These are phyloP conservation scores for Mesodorylaimus sp. DNA, from an alignment of 2,888 invertebrate genomes.

Conservation along the genomic window DNA sequence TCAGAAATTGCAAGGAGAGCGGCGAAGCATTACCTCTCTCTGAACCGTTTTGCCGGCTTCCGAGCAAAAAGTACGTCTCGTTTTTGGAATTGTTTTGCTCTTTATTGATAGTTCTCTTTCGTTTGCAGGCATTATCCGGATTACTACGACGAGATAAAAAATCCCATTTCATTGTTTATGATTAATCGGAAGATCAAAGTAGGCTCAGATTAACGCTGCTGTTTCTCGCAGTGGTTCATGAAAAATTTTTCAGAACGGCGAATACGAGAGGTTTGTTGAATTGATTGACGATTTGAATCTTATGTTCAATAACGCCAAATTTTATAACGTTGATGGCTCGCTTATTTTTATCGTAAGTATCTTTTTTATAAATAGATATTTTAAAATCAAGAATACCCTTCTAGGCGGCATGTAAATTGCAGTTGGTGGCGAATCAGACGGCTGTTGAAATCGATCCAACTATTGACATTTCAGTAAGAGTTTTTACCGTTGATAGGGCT, in stretches of 20 bases:
- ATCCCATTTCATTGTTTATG: slow-evolving; percentile 79
- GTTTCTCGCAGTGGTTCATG: too few species aligned
- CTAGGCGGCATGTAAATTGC: slow-evolving; percentile 57
- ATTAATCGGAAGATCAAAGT: slow-evolving; percentile 44
- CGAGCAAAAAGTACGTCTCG: slow-evolving; percentile 42
- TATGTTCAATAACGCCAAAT: slow-evolving; percentile 89
- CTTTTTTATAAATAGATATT: slow-evolving; percentile 8
- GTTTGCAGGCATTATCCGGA: slow-evolving; percentile 54
- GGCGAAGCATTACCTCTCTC: slow-evolving; percentile 46
- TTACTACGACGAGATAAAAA: slow-evolving; percentile 88
- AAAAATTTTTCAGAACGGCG: slow-evolving; percentile 13
- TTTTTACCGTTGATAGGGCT: not conserved
- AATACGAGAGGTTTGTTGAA: slow-evolving; percentile 51
- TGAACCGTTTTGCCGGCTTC: slow-evolving; percentile 79
- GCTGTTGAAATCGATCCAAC: slow-evolving; percentile 16
- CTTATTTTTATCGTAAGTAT: slow-evolving; percentile 52
- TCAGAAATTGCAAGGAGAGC: slow-evolving; percentile 37
- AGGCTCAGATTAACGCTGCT: too few species aligned
- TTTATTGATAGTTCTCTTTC: not conserved
- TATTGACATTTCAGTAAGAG: slow-evolving; percentile 11
- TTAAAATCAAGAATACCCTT: slow-evolving; percentile 17
- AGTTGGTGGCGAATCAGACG: slow-evolving; percentile 16
- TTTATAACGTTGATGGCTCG: slow-evolving; percentile 62
- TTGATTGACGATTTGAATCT: slow-evolving; percentile 81
- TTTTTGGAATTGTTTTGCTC: slow-evolving; percentile 8